These are phyloP conservation scores for Steatornis caripensis DNA, from an alignment of 2,113 vertebrate genomes.

Conservation along the genomic window DNA sequence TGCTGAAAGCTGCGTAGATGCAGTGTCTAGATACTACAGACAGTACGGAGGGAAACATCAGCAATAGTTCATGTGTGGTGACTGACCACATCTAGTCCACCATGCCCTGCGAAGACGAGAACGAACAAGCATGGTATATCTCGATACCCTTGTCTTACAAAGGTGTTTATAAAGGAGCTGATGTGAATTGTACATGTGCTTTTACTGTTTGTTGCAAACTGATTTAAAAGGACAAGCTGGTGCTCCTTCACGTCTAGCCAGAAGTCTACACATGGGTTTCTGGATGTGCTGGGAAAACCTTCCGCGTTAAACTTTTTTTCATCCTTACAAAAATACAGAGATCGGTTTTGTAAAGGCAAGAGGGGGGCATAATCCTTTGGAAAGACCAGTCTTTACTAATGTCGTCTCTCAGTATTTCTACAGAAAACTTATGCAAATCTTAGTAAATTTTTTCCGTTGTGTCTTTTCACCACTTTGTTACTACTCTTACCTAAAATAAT, in stretches of 20 bases:
- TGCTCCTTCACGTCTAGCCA: neutral
- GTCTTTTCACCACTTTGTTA: neutral
- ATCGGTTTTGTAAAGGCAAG: neutral
- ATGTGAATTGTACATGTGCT: neutral
- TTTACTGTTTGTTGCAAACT: neutral
- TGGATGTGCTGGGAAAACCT: neutral
- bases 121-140: accelerated
- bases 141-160: accelerated
- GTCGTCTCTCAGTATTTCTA: neutral
- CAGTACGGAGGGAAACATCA: neutral
- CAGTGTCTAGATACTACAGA: neutral
- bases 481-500: neutral
- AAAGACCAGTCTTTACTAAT: neutral
- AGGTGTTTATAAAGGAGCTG: neutral
- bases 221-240: neutral
- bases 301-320: neutral
- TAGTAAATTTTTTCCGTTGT: neutral
- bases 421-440: neutral
- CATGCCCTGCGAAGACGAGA: neutral
- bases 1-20: neutral
- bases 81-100: neutral
- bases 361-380: neutral
- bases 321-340: neutral
- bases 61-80: neutral
- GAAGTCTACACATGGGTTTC: conserved; percentile 20